Evolutionary conservation across 2,113 vertebrate species (phyloP).

Genomic region (Vidua macroura): DNA sequence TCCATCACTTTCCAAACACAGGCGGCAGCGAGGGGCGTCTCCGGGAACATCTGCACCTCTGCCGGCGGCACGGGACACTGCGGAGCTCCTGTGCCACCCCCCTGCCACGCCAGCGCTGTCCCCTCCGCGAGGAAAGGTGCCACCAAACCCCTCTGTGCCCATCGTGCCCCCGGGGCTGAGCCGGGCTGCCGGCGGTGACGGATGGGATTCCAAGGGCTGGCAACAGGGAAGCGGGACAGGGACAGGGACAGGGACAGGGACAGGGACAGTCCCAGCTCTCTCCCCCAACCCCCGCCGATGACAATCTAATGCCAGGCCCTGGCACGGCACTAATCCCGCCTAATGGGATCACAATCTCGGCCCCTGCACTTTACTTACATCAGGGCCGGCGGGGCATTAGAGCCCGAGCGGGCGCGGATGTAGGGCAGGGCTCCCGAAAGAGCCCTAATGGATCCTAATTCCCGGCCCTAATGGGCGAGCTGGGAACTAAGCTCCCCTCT

Average conservation of each 20-base stretch:
- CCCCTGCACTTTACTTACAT: conserved; percentile 65
- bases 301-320: not conserved
- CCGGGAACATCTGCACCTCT: conserved; percentile 70
- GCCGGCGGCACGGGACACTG: not conserved
- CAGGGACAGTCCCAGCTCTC: not conserved
- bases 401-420: not conserved
- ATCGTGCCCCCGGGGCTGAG: fast-evolving
- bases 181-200: fast-evolving
- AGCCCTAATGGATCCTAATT: conserved; percentile 43
- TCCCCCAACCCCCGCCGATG: not conserved
- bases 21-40: conserved; percentile 43
- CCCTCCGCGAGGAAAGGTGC: not conserved
- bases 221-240: not conserved
- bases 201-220: not conserved
- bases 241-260: not conserved
- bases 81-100: not conserved
- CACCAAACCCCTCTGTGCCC: not conserved
- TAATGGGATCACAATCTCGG: conserved; percentile 66
- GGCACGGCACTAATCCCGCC: conserved; percentile 54
- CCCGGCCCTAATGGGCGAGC: not conserved
- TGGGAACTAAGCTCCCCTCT: not conserved
- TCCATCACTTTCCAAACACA: conserved; percentile 79
- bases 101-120: fast-evolving
- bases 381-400: conserved; percentile 1
- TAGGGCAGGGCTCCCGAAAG: conserved; percentile 4